Percentiles rank a stretch among this genome's conserved stretches.
These are phyloP conservation scores for Lutraria lutraria DNA, from an alignment of 2,888 invertebrate species.

Conservation along the genomic window DNA sequence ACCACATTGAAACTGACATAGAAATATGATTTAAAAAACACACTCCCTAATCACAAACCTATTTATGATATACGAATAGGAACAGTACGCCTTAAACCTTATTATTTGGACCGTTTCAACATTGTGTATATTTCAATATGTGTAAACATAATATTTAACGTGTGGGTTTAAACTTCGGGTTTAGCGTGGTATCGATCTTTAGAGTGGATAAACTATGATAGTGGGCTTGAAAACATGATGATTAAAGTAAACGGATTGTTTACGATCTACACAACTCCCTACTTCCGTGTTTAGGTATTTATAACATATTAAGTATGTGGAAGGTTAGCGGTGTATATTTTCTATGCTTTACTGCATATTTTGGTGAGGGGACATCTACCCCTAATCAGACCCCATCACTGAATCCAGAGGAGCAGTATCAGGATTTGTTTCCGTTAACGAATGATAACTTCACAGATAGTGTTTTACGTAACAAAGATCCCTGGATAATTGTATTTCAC, in stretches of 20 bases:
- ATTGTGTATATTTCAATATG: no score
- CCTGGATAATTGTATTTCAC: constrained; percentile 79
- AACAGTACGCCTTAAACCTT: constrained; percentile 85
- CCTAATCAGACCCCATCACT: constrained; percentile 63
- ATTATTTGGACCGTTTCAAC: constrained; percentile 27
- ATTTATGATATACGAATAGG: neutral
- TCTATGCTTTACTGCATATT: neutral
- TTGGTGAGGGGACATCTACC: neutral
- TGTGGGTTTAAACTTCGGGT: constrained; percentile 73
- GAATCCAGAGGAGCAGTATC: constrained; percentile 69
- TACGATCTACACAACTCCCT: neutral
- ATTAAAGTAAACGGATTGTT: neutral
- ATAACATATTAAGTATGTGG: neutral
- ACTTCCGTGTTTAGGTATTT: neutral
- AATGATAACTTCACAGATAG: constrained; percentile 72
- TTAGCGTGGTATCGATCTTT: neutral
- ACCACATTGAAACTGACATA: no score
- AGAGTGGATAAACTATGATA: neutral
- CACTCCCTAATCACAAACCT: no score
- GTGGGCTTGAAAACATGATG: neutral
- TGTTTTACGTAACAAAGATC: constrained; percentile 72
- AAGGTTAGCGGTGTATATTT: constrained; percentile 1
- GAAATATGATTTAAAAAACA: no score
- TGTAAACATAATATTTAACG: constrained; percentile 79
- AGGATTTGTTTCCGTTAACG: constrained; percentile 76